Conservation (phyloP, 2,113 vertebrate genomes). For the Festucalex cinctus region DNA sequence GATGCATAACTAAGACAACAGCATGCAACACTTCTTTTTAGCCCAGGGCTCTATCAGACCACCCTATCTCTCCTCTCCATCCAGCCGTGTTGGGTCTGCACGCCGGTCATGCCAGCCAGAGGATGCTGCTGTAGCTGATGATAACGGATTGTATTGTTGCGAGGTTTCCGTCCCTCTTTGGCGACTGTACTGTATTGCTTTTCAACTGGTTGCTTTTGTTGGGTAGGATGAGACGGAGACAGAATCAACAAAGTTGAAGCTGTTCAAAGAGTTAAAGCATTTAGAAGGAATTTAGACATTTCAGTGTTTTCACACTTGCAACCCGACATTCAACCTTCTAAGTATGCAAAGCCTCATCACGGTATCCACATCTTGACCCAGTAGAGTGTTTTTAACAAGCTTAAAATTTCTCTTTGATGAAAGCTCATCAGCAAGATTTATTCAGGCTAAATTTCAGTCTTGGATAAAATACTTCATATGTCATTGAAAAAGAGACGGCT, state of each 20-base stretch:
- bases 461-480: background rate
- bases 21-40: slow-evolving; percentile 35
- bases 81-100: slow-evolving; percentile 43
- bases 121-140: slow-evolving; percentile 55
- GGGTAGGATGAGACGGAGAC: background rate
- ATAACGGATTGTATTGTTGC: slow-evolving; percentile 56
- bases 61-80: slow-evolving; percentile 57
- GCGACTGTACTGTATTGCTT: slow-evolving; percentile 20
- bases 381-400: background rate
- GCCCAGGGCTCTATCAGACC: slow-evolving; percentile 51
- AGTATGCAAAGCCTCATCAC: background rate
- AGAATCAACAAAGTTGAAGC: no score
- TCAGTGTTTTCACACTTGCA: background rate
- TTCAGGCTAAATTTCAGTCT: background rate
- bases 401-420: background rate
- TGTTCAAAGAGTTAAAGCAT: background rate
- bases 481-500: background rate
- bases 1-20: slow-evolving; percentile 70
- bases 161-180: slow-evolving; percentile 39
- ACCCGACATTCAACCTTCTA: background rate
- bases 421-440: background rate
- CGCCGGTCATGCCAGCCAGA: slow-evolving; percentile 47
- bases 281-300: background rate
- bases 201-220: slow-evolving; percentile 13
- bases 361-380: background rate